Evolutionary conservation across 2,797 vertebrate genomes (phyloP).

Genomic region (Melopsittacus undulatus): DNA sequence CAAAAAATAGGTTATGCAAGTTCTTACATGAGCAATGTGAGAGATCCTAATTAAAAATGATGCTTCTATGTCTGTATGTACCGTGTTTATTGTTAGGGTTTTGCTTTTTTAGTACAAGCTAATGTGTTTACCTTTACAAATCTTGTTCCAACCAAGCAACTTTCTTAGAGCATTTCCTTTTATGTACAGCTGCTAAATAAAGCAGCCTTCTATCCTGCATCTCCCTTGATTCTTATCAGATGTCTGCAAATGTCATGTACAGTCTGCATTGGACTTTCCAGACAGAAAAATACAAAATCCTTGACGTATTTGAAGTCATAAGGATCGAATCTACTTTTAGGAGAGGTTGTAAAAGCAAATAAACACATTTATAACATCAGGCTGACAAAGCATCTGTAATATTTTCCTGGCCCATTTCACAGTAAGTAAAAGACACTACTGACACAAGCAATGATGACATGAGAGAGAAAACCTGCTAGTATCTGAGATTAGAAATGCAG

Average conservation of each 20-base stretch:
- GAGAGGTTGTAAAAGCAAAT: not conserved
- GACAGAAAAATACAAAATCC: not conserved
- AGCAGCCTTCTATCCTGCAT: not conserved
- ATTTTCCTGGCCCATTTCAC: not conserved
- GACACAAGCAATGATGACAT: not conserved
- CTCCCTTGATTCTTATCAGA: slow-evolving; percentile 42
- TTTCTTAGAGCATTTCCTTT: slow-evolving; percentile 14
- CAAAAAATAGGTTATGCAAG: not conserved
- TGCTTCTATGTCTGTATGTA: not conserved
- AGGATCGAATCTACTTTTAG: not conserved
- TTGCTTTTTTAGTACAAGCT: not conserved
- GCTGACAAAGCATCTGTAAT: not conserved
- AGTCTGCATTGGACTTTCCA: not conserved
- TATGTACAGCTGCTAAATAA: slow-evolving; percentile 42
- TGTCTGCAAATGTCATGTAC: not conserved
- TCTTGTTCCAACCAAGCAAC: not conserved
- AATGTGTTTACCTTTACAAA: not conserved
- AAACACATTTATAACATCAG: not conserved
- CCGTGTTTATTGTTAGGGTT: not conserved
- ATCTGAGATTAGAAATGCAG: not conserved
- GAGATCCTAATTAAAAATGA: not conserved
- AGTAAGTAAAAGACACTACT: not conserved
- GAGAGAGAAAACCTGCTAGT: not conserved
- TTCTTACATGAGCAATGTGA: not conserved
- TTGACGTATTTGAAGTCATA: not conserved